Conservation (phyloP, 2,888 invertebrate genomes). For the Megalurothrips usitatus region DNA sequence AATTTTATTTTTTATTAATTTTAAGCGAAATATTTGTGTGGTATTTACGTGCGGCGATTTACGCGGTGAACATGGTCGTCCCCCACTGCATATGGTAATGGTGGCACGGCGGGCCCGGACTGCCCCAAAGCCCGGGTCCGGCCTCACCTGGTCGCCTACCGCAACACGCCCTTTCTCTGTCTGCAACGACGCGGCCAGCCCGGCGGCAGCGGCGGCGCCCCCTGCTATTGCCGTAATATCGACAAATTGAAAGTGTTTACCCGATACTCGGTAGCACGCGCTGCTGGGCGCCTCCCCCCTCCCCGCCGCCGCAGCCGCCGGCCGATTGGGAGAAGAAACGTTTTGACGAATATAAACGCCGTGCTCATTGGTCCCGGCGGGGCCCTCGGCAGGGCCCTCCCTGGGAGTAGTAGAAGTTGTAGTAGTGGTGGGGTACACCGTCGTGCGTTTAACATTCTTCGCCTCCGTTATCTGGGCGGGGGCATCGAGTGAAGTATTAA, state of each 20-base stretch:
- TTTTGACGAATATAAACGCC: not conserved
- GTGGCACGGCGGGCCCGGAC: too few species aligned
- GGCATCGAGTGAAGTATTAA: slow-evolving; percentile 1
- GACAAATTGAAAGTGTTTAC: slow-evolving; percentile 20
- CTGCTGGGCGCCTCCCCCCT: not conserved
- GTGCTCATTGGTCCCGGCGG: not conserved
- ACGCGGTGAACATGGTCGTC: too few species aligned
- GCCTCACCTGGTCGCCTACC: not conserved
- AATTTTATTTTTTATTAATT: too few species aligned
- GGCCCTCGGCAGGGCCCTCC: not conserved
- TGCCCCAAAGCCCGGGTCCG: not conserved
- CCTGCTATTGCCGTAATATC: slow-evolving; percentile 15
- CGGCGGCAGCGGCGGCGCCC: not conserved
- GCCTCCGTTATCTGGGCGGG: not conserved
- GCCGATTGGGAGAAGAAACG: not conserved
- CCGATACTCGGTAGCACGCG: slow-evolving; percentile 15
- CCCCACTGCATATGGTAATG: too few species aligned
- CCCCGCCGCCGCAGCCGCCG: not conserved
- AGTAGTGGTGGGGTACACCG: not conserved
- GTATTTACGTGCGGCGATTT: too few species aligned
- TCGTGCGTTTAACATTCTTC: slow-evolving; percentile 11
- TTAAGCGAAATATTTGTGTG: too few species aligned
- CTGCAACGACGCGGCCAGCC: not conserved
- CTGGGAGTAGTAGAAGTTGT: too few species aligned
- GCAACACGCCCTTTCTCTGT: slow-evolving; percentile 12